Evolutionary conservation across 2,797 vertebrate genomes (phyloP), one percentile per base, ranked within the genome.

Genomic region (Cryptoprocta ferox): DNA sequence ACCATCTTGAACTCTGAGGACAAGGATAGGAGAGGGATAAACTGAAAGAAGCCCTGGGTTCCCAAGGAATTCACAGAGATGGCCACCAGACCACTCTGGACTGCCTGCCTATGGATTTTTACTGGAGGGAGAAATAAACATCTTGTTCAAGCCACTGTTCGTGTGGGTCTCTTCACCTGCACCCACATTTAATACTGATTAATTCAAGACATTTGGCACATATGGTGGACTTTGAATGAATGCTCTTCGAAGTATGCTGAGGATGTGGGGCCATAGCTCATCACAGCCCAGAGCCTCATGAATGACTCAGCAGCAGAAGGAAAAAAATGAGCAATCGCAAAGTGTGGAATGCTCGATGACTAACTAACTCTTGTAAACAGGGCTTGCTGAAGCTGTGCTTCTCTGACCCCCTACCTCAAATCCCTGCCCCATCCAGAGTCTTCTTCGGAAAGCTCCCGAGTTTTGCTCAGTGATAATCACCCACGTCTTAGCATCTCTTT

Each of bases 261-360:
- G 95, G 86, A 95, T 85, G 88, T 37, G 87, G 30, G 63, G 32
- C n/a, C 87, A 65, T 14, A 94, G 94, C 94, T 93, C 94, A 96
- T 94, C 86, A 96, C 21, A 97, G 30, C 42, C 37, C 19, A 18
- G 92, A 98, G 92, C 18, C 82, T 95, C 94, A 97, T 89, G 91
- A 97, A 68, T 28, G 30, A 87, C 96, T 45, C 94, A 96, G 93
- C 42, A 97, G 95, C 90, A 91, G 70, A 35, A 19, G 26, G 96
- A 86, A 68, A 32, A 96, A 50, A 91, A 71, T 2, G 61, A 89
- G 42, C 61, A 83, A 61, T 37, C 0, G 24, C 59, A 84, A 95
- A 83, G 78, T 59, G 91, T 89, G 19, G 88, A 97, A 97, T 91
- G 89, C 12, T 59, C 96, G 79, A 86, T 26, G 56, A 80, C 45